phyloP scores from a whole-genome alignment of 2,113 vertebrate genomes.

The Dicrurus megarhynchus region DNA sequence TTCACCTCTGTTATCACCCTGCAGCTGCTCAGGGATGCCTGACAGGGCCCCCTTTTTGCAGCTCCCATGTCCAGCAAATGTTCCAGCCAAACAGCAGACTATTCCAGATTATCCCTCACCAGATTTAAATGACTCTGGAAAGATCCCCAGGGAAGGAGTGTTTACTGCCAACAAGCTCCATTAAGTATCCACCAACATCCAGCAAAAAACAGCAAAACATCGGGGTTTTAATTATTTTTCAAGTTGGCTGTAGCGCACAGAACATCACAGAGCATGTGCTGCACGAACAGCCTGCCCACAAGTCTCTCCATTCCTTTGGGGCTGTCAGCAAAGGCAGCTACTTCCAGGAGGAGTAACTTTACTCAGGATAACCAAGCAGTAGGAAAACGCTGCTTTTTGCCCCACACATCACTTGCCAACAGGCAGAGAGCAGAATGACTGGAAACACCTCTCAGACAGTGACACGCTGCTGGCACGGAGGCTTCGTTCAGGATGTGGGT shows the following conservation, averaged over 20 bases:
- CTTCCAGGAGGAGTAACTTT: background rate
- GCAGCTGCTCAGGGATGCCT: background rate
- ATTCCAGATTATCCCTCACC: background rate
- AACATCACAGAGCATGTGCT: background rate
- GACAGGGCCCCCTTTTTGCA: background rate
- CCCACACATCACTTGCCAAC: background rate
- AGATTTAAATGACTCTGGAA: background rate
- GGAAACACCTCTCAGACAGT: background rate
- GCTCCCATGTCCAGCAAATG: background rate
- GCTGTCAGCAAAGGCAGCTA: background rate
- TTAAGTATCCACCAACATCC: background rate
- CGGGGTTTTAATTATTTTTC: background rate
- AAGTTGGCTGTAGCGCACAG: background rate
- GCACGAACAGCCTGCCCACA: fast-evolving
- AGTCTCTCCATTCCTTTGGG: background rate
- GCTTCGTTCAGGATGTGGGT: background rate
- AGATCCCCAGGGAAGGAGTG: background rate
- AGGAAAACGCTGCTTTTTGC: background rate
- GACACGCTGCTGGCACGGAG: fast-evolving
- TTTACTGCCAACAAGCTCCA: background rate
- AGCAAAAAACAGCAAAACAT: background rate
- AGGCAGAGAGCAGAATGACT: background rate
- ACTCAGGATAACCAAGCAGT: background rate
- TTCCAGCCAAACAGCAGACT: background rate
- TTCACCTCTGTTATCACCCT: background rate